Evolutionary conservation across 2,797 vertebrate species (phyloP).

Genomic region (Pseudochirops corinnae): DNA sequence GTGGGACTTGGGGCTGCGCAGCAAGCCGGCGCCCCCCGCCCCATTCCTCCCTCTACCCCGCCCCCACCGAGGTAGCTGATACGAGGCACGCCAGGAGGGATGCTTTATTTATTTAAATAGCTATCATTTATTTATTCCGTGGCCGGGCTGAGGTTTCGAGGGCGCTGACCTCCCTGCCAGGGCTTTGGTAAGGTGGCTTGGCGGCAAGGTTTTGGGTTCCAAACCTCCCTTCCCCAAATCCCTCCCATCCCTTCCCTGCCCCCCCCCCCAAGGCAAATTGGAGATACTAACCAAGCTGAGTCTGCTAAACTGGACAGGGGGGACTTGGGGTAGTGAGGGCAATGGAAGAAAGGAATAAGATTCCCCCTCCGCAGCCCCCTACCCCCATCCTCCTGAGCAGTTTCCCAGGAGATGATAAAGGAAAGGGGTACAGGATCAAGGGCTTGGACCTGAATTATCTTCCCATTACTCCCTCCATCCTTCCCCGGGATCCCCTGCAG

Average conservation of each 20-base stretch:
- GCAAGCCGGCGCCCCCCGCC: constrained; percentile 36
- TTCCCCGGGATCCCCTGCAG: constrained; percentile 62
- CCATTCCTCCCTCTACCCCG: neutral
- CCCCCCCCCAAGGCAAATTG: neutral
- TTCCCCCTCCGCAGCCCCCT: neutral
- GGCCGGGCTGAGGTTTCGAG: neutral
- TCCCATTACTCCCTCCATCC: neutral
- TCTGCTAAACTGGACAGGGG: neutral
- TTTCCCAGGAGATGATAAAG: neutral
- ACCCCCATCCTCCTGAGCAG: neutral
- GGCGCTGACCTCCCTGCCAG: neutral
- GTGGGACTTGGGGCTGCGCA: constrained; percentile 60
- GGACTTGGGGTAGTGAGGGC: neutral
- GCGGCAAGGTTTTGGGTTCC: neutral
- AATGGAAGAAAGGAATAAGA: neutral
- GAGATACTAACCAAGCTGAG: neutral
- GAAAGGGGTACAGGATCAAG: neutral
- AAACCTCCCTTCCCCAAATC: neutral
- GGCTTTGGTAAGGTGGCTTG: neutral
- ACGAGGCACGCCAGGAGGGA: neutral
- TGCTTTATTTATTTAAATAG: neutral
- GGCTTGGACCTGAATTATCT: neutral
- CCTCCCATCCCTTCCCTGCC: neutral
- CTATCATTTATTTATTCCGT: neutral
- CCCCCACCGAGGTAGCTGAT: neutral